Percentiles rank a stretch among this genome's conserved stretches.
Conservation (phyloP, 2,888 invertebrate species). For the Callyntrura sp. region DNA sequence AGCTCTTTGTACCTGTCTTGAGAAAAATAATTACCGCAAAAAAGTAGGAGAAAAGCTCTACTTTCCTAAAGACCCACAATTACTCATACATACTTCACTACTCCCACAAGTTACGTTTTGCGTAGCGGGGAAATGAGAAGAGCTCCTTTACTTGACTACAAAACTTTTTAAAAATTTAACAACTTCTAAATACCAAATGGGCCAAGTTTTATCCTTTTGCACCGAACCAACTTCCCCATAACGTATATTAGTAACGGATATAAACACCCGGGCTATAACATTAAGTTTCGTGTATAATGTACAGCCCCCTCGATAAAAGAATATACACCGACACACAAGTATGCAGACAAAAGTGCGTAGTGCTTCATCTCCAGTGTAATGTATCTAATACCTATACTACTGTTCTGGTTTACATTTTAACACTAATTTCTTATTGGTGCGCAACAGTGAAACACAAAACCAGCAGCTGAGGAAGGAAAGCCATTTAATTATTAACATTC, state of each 20-base stretch:
- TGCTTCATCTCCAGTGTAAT: not conserved
- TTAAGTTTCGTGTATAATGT: not conserved
- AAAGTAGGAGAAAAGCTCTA: slow-evolving; percentile 34
- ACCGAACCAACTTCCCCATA: too few relatives aligned
- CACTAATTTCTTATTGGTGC: slow-evolving; percentile 52
- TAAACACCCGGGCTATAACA: too few relatives aligned
- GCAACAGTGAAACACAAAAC: slow-evolving; percentile 4
- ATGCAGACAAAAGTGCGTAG: slow-evolving; percentile 21
- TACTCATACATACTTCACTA: slow-evolving; percentile 21
- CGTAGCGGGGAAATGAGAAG: not conserved
- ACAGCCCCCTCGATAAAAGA: not conserved
- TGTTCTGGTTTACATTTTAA: slow-evolving; percentile 53
- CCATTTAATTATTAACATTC: slow-evolving; percentile 70
- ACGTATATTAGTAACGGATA: too few relatives aligned
- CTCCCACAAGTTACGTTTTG: not conserved
- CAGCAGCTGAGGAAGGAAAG: slow-evolving; percentile 36
- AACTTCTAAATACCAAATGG: not conserved
- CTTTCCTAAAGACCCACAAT: slow-evolving; percentile 57
- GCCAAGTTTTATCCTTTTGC: too few relatives aligned
- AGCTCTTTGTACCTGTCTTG: slow-evolving; percentile 33
- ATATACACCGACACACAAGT: not conserved
- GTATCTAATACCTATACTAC: not conserved
- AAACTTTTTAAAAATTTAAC: slow-evolving; percentile 42
- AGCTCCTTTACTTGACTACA: not conserved
- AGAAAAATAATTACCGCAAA: slow-evolving; percentile 61